These are phyloP conservation scores for Forbesichthys agassizii DNA, from an alignment of 2,113 vertebrate genomes.

Conservation along the genomic window DNA sequence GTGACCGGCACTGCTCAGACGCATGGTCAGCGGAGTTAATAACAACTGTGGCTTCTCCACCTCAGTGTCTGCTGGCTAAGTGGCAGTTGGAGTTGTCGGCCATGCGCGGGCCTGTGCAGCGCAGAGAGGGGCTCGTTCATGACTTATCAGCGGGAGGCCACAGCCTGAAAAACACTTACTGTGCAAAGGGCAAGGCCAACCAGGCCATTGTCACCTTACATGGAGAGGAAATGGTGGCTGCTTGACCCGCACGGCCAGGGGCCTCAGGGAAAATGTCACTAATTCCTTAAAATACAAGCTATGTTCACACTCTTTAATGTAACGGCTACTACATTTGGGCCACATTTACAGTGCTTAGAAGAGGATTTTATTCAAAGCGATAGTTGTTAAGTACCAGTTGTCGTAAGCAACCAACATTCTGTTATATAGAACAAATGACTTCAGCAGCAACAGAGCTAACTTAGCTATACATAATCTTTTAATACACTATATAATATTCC, in stretches of 20 bases:
- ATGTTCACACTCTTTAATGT: no score
- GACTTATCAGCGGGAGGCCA: slow-evolving; percentile 27
- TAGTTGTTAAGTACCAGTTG: no score
- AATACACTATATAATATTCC: no score
- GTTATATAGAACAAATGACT: no score
- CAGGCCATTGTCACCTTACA: slow-evolving; percentile 46
- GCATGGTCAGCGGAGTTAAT: slow-evolving; percentile 24
- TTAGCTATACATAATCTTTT: no score
- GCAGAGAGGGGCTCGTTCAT: slow-evolving; percentile 15
- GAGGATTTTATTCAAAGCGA: no score
- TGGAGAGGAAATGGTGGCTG: slow-evolving; percentile 50
- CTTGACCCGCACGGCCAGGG: background rate
- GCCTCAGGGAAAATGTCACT: background rate
- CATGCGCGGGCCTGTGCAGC: background rate
- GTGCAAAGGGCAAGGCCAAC: slow-evolving; percentile 8
- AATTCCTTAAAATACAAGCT: no score
- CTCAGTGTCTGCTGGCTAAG: slow-evolving; percentile 24
- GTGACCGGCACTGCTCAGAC: slow-evolving; percentile 13
- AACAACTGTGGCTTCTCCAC: slow-evolving; percentile 11
- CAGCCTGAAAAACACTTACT: slow-evolving; percentile 11
- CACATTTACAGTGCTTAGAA: background rate
- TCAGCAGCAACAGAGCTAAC: no score
- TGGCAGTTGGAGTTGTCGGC: background rate
- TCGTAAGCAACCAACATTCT: no score
- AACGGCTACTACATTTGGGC: background rate